Base-by-base conservation (phyloP, 2,797 vertebrate species). In the Perodicticus potto region DNA sequence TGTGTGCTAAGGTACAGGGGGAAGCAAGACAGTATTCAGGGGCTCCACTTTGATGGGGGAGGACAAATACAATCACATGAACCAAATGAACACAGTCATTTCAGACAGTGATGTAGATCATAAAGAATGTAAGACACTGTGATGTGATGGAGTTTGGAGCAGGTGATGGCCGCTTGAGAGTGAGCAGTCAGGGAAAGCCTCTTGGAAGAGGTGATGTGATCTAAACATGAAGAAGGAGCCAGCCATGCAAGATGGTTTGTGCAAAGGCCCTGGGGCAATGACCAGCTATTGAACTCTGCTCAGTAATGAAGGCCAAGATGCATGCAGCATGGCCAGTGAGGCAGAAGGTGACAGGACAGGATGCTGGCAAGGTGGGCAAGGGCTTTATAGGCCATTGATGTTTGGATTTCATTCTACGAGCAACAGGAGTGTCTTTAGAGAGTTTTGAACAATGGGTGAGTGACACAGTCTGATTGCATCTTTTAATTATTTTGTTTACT, bases 171-270 rank as follows among this genome's bases (percentile, higher is more conserved):
- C 45, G 7, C 43, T 69, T 65, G 25, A 34, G 29, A 67, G 29
- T 25, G 10, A 92, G 16, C 61, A n/a, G 40, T 83, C 57, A 65
- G 32, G n/a, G 45, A 34, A 20, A 19, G 34, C 32, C 16, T 91
- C 88, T 95, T 76, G 6, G 43, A 92, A 92, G 81, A 82, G 59
- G 34, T 69, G 59, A 37, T 20, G 1, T 78, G 49, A 27, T 76
- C 25, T 55, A 20, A 80, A 16, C 14, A 20, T 78, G 32, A 27
- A 40, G 72, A 59, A 83, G 74, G 67, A 96, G 65, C 19, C 81
- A 95, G 63, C 87, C n/a, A 37, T 7, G 23, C 22, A 27, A 70
- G 69, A 83, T 78, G 43, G 77, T 37, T 83, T 93, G 32, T 93
- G 61, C 81, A 72, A 83, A 94, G 82, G 74, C 87, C 73, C 22